Evolutionary conservation across 2,113 vertebrate genomes (phyloP).

Genomic region (Monopterus albus): DNA sequence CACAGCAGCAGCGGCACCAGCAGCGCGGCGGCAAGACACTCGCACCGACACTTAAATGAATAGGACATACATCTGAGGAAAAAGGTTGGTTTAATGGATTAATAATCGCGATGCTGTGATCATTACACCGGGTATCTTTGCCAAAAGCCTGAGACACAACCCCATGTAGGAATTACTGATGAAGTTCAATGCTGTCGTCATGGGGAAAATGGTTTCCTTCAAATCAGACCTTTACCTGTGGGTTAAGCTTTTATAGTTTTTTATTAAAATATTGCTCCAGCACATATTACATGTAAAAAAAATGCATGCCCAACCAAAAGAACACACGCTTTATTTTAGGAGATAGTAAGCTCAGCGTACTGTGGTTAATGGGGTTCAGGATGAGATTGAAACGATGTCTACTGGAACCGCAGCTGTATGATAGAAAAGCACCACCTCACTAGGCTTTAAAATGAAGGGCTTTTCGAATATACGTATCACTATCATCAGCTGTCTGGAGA

Average conservation of each 20-base stretch:
- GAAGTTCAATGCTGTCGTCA: conserved; percentile 64
- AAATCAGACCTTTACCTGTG: not conserved
- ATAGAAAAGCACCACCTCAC: conserved; percentile 36
- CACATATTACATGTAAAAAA: too few species aligned
- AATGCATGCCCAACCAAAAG: not conserved
- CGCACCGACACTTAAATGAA: conserved; percentile 16
- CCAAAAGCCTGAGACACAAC: conserved; percentile 30
- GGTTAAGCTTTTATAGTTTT: not conserved
- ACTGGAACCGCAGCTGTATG: conserved; percentile 51
- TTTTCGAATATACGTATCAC: conserved; percentile 29
- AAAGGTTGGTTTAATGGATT: conserved; percentile 53
- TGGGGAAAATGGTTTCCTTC: conserved; percentile 38
- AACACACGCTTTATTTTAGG: not conserved
- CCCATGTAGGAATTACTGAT: conserved; percentile 51
- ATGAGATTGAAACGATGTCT: conserved; percentile 41
- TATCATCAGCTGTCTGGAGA: conserved; percentile 45
- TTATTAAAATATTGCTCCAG: not conserved
- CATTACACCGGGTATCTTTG: not conserved
- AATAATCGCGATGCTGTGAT: not conserved
- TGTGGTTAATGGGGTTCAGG: conserved; percentile 18
- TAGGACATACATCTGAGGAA: conserved; percentile 22
- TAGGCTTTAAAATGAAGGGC: not conserved
- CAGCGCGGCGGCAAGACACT: not conserved
- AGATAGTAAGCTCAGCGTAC: conserved; percentile 1
- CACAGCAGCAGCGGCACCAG: conserved; percentile 27